phyloP scores from a whole-genome alignment of 2,888 invertebrate genomes.

The Flexamia atlantica region DNA sequence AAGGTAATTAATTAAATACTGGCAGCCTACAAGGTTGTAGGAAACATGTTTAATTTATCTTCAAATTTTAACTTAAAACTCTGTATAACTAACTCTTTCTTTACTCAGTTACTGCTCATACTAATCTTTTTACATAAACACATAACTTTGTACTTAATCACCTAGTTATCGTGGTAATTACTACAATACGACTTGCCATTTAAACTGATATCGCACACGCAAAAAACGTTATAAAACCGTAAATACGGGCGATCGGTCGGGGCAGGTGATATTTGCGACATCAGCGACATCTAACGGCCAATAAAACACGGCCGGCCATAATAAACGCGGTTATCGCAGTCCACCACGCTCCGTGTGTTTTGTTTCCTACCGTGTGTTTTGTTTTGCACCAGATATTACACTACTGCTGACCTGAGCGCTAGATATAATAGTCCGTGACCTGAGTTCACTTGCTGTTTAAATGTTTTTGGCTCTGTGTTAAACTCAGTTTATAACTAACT shows the following conservation, averaged over 20 bases:
- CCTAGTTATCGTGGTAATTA: too few species aligned
- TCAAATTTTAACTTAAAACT: too few species aligned
- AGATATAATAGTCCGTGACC: not conserved
- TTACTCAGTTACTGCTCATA: too few species aligned
- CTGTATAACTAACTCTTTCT: too few species aligned
- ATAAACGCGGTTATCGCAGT: constrained; percentile 5
- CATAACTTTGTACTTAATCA: too few species aligned
- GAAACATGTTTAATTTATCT: too few species aligned
- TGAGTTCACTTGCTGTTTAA: not conserved
- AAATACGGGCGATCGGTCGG: not conserved
- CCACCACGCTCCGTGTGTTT: not conserved
- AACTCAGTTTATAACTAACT: too few species aligned
- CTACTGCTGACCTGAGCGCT: not conserved
- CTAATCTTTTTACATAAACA: too few species aligned
- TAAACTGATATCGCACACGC: not conserved
- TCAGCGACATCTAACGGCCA: constrained; percentile 48
- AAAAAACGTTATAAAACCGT: not conserved
- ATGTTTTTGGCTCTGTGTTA: too few species aligned
- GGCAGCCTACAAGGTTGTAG: too few species aligned
- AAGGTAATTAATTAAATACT: too few species aligned
- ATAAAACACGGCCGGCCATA: constrained; percentile 45
- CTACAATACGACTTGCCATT: not conserved
- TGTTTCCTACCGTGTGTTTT: not conserved
- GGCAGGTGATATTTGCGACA: constrained; percentile 44
- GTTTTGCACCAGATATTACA: not conserved